Evolutionary conservation across 1,140 invertebrate species (phyloP).

Genomic region (Saxidomus purpurata): DNA sequence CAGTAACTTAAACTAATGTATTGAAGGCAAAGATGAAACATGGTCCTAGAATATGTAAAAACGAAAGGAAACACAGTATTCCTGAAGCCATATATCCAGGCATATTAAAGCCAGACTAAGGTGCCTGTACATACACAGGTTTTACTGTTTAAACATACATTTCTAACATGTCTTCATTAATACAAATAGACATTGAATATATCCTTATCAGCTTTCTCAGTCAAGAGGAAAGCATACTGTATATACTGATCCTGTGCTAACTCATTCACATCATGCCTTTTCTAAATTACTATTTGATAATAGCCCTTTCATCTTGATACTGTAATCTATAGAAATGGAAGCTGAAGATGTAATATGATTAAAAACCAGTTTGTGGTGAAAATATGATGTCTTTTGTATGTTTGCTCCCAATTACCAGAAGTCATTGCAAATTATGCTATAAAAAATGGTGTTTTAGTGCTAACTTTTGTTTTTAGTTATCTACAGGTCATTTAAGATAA

Average conservation of each 20-base stretch:
- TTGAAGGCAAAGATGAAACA: no score
- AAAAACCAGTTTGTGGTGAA: not conserved
- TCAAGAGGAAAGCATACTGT: conserved; percentile 18
- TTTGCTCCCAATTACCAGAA: no score
- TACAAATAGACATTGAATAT: not conserved
- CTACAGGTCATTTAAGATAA: no score
- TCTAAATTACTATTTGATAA: conserved; percentile 30
- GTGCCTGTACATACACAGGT: not conserved
- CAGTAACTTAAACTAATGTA: no score
- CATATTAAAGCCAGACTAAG: no score
- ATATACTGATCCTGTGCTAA: not conserved
- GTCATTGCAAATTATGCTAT: no score
- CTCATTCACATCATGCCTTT: not conserved
- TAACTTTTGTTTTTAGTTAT: no score
- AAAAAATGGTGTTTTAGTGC: no score
- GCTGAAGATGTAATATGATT: conserved; percentile 26
- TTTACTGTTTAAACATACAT: not conserved
- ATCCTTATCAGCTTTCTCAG: conserved; percentile 1
- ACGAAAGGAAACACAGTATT: no score
- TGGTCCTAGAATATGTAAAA: no score
- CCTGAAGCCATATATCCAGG: no score
- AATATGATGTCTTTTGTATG: not conserved
- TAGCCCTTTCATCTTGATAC: conserved; percentile 29
- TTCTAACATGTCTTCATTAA: not conserved
- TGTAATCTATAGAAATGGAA: not conserved